Percentiles rank a stretch among this genome's conserved stretches.
phyloP scores from a whole-genome alignment of 1,140 invertebrate species.

The Pseudachorutes palmiensis region DNA sequence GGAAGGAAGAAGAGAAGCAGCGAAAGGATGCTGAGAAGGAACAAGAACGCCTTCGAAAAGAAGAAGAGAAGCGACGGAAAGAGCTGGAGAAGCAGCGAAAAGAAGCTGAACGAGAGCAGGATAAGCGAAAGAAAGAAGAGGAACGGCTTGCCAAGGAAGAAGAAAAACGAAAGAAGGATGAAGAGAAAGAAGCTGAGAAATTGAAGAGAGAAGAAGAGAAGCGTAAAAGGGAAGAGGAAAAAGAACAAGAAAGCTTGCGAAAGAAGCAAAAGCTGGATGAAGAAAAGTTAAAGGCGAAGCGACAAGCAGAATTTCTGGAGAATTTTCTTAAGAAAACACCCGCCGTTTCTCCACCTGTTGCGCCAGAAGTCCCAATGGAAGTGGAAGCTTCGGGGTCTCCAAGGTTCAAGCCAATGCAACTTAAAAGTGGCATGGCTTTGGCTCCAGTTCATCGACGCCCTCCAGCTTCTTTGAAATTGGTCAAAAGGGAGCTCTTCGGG shows the following conservation, averaged over 20 bases:
- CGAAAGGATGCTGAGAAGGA: background rate
- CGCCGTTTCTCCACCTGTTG: background rate
- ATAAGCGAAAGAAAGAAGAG: background rate
- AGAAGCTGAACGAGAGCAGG: background rate
- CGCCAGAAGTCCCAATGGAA: slow-evolving; percentile 6
- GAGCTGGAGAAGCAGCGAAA: background rate
- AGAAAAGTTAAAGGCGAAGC: slow-evolving; percentile 14
- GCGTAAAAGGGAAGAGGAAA: background rate
- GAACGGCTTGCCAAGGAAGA: background rate
- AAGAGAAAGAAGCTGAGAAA: background rate
- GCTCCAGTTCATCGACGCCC: slow-evolving; percentile 29
- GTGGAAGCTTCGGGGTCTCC: background rate
- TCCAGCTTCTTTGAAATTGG: background rate
- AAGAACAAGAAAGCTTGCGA: background rate
- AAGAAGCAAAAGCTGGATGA: slow-evolving; percentile 18
- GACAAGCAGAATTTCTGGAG: slow-evolving; percentile 22
- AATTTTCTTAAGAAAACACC: slow-evolving; percentile 31
- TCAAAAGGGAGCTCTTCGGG: background rate
- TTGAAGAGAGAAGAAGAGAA: background rate
- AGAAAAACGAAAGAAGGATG: too few relatives aligned
- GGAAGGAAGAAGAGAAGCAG: background rate
- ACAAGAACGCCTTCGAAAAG: background rate
- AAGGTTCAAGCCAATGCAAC: slow-evolving; percentile 33
- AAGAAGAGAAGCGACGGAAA: background rate
- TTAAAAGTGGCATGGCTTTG: slow-evolving; percentile 34